Evolutionary conservation across 2,888 invertebrate genomes (phyloP), one percentile per base, ranked within the genome.

Genomic region (Acrobasis suavella): DNA sequence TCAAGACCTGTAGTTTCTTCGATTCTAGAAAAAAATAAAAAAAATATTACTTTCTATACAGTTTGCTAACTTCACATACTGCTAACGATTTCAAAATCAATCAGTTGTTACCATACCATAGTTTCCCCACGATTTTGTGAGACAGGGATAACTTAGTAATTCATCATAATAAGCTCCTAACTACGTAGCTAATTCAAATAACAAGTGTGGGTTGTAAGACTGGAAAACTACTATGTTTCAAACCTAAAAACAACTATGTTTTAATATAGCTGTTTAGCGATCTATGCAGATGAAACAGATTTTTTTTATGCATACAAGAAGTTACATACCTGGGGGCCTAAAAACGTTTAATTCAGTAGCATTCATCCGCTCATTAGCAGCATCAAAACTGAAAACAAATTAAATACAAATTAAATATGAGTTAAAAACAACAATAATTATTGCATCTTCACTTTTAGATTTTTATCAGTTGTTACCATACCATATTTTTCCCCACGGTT

Each of bases 71-170:
- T 12, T 12, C 5, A 14, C 14, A 42, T n/a, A 14, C n/a, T 10
- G 3, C n/a, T 60, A 8, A 37, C 9, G 32, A n/a, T 14, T 12
- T 52, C 1, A 12, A 39, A 55, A 39, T 55, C 7, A 17, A 56
- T 74, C 72, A 75, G 71, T 71, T 69, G 73, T 82, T 82, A 83
- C 83, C 82, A 81, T 81, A 85, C 85, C 85, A 85, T 82, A 76
- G 73, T 76, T 73, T 84, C 85, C 78, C 83, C 83, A 85, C 59
- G 84, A 68, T 68, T 82, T 76, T 70, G 84, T 85, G 81, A 85
- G 84, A 77, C 85, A 86, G 86, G 86, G 85, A 85, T 85, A 86
- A 86, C 86, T 81, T 76, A 81, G 72, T 77, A 69, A 72, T 72
- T 85, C 85, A 85, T 85, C 83, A 85, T 80, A 67, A 59, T 54